Evolutionary conservation across 1,140 invertebrate genomes (phyloP).

Genomic region (Drosophila bipectinata): DNA sequence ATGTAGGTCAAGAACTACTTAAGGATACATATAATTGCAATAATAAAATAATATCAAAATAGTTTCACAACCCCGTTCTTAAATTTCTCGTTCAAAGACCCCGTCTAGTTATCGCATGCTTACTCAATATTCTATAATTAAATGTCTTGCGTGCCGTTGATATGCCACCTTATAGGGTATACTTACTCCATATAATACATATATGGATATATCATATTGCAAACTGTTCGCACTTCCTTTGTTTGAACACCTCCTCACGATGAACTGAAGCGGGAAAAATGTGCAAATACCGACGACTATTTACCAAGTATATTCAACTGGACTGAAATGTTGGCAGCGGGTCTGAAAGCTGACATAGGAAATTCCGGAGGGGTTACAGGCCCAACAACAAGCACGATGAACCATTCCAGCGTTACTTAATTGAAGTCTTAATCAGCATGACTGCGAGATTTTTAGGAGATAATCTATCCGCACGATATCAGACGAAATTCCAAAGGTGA

Average conservation of each 20-base stretch:
- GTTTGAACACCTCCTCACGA: conserved; percentile 27
- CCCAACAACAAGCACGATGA: conserved; percentile 20
- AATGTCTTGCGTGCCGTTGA: conserved; percentile 27
- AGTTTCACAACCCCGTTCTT: background rate
- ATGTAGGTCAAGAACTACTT: too few relatives aligned
- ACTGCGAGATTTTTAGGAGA: conserved; percentile 28
- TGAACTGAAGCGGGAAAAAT: conserved; percentile 17
- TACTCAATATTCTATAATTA: conserved; percentile 49
- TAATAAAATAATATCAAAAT: conserved; percentile 2
- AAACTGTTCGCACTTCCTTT: conserved; percentile 22
- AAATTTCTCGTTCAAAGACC: conserved; percentile 24
- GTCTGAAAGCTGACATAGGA: conserved; percentile 32
- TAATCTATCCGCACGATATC: conserved; percentile 21
- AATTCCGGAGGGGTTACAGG: conserved; percentile 31
- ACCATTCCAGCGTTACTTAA: conserved; percentile 16
- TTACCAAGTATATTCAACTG: conserved; percentile 55
- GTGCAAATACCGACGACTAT: conserved; percentile 58
- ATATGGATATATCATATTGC: background rate
- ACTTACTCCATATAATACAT: too few relatives aligned
- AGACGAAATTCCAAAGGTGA: conserved; percentile 54
- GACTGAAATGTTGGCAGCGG: conserved; percentile 28
- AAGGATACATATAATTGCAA: background rate
- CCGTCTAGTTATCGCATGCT: conserved; percentile 6
- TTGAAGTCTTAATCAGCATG: conserved; percentile 46
- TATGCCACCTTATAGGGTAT: conserved; percentile 6